These are phyloP conservation scores for Saiga tatarica DNA, from an alignment of 2,113 vertebrate genomes.

Conservation along the genomic window DNA sequence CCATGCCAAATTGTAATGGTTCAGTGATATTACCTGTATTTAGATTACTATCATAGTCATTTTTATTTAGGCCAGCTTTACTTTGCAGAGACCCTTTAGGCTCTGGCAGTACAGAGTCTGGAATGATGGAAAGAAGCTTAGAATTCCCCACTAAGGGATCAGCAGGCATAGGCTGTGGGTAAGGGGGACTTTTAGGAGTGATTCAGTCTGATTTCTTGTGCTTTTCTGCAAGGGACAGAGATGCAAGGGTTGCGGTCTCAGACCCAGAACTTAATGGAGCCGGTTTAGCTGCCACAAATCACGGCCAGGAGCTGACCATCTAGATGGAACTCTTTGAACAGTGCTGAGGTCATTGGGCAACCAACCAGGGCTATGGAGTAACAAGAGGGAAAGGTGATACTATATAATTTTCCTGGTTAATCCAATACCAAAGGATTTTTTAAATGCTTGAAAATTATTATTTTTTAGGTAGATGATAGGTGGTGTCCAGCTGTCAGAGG, in stretches of 20 bases:
- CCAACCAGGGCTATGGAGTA: slow-evolving; percentile 21
- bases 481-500: not conserved
- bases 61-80: not conserved
- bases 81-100: not conserved
- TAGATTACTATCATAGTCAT: not conserved
- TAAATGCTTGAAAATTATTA: not conserved
- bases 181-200: not conserved
- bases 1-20: not conserved
- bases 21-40: not conserved
- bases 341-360: not conserved
- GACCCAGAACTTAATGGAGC: not conserved
- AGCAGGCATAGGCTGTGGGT: not conserved
- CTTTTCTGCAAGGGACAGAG: not conserved
- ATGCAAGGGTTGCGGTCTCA: not conserved
- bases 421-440: slow-evolving; percentile 28
- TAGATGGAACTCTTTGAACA: not conserved
- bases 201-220: not conserved
- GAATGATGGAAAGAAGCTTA: not conserved
- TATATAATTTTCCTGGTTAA: slow-evolving; percentile 5
- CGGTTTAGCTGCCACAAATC: not conserved
- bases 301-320: not conserved
- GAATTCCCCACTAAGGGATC: not conserved
- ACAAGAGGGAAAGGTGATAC: not conserved
- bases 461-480: not conserved
- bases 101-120: not conserved